Evolutionary conservation across 2,113 vertebrate genomes (phyloP).

Genomic region (Capreolus pygargus): DNA sequence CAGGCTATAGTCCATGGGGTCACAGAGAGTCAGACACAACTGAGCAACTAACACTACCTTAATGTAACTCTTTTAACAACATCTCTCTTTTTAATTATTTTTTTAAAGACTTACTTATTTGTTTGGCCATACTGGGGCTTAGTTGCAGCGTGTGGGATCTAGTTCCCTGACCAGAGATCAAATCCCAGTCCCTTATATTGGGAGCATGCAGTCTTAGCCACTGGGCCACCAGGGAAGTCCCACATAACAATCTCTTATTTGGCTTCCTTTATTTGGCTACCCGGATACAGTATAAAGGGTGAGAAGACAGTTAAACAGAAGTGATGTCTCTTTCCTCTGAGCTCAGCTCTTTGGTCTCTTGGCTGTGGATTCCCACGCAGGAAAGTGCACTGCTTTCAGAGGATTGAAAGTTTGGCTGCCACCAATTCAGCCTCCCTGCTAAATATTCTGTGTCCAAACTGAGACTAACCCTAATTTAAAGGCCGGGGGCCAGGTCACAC

Average conservation of each 20-base stretch:
- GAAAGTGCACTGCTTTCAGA: neutral
- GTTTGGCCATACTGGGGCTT: neutral
- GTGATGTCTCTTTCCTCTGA: neutral
- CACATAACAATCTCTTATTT: neutral
- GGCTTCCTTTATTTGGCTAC: neutral
- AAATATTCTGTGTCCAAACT: neutral
- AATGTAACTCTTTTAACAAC: neutral
- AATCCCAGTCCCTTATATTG: neutral
- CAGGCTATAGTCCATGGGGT: neutral
- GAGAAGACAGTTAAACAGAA: neutral
- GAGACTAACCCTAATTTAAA: neutral
- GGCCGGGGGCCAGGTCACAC: neutral
- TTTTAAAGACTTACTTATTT: neutral
- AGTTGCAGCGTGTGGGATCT: neutral
- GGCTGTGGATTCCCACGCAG: neutral
- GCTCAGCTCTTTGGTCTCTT: neutral
- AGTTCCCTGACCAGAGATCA: neutral
- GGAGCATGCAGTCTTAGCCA: neutral
- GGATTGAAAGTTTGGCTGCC: neutral
- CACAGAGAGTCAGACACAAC: accelerated
- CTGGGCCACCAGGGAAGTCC: neutral
- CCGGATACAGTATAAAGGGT: neutral
- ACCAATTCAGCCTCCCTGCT: neutral
- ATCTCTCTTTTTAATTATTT: neutral
- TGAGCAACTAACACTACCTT: neutral